Percentiles rank a stretch among this genome's conserved stretches.
phyloP scores from a whole-genome alignment of 2,113 vertebrate species.

The Actenoides lindsayi region DNA sequence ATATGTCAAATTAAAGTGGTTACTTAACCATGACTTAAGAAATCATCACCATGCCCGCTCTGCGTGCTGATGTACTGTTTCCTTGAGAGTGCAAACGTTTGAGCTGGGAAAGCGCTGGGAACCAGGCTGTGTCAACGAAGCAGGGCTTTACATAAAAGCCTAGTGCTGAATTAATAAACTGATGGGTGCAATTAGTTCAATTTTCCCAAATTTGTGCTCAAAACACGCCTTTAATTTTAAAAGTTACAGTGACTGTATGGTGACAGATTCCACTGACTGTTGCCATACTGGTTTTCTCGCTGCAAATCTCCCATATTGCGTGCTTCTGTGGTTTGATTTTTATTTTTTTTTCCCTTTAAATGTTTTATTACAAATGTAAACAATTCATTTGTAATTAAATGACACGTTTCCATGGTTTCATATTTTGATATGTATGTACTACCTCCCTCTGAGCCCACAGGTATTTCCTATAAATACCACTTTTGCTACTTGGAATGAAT shows the following conservation, averaged over 20 bases:
- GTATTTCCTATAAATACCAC: neutral
- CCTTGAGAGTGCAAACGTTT: neutral
- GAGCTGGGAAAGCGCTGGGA: neutral
- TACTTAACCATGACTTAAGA: neutral
- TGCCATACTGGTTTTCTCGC: neutral
- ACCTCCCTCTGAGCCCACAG: neutral
- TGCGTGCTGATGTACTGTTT: neutral
- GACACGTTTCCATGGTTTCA: neutral
- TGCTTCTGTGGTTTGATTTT: neutral
- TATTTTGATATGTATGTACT: neutral
- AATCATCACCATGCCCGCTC: neutral
- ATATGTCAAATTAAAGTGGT: neutral
- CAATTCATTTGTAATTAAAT: neutral
- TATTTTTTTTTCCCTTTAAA: neutral
- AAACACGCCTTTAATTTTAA: neutral
- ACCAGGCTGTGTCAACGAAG: neutral
- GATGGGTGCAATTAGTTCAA: rapidly evolving
- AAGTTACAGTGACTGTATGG: rapidly evolving
- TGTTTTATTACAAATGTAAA: neutral
- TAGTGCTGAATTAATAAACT: rapidly evolving
- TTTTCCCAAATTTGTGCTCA: neutral
- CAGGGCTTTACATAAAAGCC: neutral
- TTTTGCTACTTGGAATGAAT: neutral
- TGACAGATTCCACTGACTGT: neutral
- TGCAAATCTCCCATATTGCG: neutral